Evolutionary conservation across 2,888 invertebrate species (phyloP).

Genomic region (Hymenopus coronatus): DNA sequence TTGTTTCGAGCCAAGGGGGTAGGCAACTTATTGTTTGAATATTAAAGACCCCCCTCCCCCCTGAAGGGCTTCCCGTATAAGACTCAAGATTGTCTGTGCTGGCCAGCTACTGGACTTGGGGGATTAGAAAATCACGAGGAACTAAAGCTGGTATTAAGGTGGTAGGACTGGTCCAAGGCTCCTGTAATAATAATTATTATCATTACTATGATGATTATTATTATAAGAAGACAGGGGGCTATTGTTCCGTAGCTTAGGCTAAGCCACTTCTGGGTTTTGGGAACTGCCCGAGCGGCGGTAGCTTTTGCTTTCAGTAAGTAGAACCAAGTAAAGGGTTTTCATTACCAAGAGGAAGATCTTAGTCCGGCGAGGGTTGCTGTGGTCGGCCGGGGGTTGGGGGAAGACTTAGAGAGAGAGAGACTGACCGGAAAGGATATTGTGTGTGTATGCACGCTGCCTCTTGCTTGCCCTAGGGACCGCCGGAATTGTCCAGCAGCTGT

Average conservation of each 20-base stretch:
- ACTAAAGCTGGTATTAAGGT: slow-evolving; percentile 28
- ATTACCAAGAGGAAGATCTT: background rate
- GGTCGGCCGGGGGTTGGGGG: background rate
- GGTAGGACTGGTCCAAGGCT: background rate
- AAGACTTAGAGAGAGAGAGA: background rate
- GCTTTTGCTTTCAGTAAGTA: background rate
- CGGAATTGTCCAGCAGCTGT: too few species aligned
- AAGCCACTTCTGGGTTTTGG: slow-evolving; percentile 26
- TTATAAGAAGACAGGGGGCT: slow-evolving; percentile 6
- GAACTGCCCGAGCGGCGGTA: background rate
- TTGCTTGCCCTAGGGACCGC: background rate
- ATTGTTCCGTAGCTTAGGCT: slow-evolving; percentile 31
- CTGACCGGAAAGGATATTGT: background rate
- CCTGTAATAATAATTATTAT: slow-evolving; percentile 15
- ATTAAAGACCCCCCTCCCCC: slow-evolving; percentile 26
- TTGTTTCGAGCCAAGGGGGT: slow-evolving; percentile 21
- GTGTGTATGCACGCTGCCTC: background rate
- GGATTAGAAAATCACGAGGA: slow-evolving; percentile 30
- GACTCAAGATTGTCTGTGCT: background rate
- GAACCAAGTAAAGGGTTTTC: background rate
- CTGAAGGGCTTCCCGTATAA: background rate
- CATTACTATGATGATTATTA: background rate
- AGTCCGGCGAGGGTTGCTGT: background rate
- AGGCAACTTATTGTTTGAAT: slow-evolving; percentile 34
- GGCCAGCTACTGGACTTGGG: slow-evolving; percentile 23